Percentiles rank a stretch among this genome's conserved stretches.
Conservation (phyloP, 1,140 invertebrate genomes). For the Paracyclopina nana region DNA sequence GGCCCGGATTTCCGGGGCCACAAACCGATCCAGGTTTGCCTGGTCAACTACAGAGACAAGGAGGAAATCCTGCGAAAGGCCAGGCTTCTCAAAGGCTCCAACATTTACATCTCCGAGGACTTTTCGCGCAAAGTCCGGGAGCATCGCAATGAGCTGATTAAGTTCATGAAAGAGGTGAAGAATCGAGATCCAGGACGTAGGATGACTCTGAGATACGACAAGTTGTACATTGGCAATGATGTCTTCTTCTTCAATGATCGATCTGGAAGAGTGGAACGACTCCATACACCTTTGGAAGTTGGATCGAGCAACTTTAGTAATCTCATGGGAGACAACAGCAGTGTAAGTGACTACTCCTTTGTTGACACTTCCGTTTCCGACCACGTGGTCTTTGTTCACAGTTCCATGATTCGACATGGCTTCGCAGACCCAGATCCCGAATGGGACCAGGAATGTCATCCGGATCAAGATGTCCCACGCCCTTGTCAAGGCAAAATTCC, state of each 20-base stretch:
- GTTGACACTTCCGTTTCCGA: no score
- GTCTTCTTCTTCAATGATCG: slow-evolving; percentile 15
- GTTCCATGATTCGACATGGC: no score
- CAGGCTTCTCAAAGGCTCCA: slow-evolving; percentile 7
- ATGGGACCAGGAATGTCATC: no score
- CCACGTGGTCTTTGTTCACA: no score
- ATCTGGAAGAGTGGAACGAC: slow-evolving; percentile 1
- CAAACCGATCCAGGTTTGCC: slow-evolving; percentile 11
- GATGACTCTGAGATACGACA: slow-evolving; percentile 14
- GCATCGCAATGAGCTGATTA: slow-evolving; percentile 14
- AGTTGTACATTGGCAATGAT: slow-evolving; percentile 14
- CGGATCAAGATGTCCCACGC: no score
- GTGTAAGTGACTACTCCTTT: no score
- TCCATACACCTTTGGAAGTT: slow-evolving; percentile 10
- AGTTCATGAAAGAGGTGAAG: slow-evolving; percentile 16
- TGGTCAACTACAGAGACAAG: slow-evolving; percentile 14
- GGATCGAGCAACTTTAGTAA: no score
- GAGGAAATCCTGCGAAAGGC: slow-evolving; percentile 14
- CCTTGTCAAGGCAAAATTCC: no score
- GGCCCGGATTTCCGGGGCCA: slow-evolving; percentile 15
- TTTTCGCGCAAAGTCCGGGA: slow-evolving; percentile 15
- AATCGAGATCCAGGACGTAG: slow-evolving; percentile 9
- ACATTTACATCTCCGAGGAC: slow-evolving; percentile 16
- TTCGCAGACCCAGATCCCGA: no score
- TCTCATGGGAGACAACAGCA: no score